Evolutionary conservation across 1,140 invertebrate genomes (phyloP).

Genomic region (Danaus melanippus): DNA sequence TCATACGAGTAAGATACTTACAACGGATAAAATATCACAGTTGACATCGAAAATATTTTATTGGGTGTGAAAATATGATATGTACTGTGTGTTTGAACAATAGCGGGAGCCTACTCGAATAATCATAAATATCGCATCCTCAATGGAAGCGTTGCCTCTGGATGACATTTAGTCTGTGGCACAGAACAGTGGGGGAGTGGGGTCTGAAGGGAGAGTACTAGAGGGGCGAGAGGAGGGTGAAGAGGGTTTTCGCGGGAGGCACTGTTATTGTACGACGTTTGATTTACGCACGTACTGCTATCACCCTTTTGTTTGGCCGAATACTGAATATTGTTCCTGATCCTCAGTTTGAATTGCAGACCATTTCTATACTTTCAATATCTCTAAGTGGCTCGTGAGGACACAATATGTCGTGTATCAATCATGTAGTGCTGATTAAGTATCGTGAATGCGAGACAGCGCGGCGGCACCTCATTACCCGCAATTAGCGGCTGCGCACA

Average conservation of each 20-base stretch:
- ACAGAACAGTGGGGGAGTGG: too few relatives aligned
- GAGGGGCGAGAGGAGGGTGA: constrained; percentile 32
- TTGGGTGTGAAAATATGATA: too few relatives aligned
- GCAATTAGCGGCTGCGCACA: constrained; percentile 64
- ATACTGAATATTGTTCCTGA: constrained; percentile 36
- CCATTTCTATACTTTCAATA: constrained; percentile 1
- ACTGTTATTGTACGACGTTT: constrained; percentile 66
- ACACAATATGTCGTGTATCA: constrained; percentile 2
- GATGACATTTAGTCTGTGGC: too few relatives aligned
- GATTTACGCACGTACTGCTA: constrained; percentile 67
- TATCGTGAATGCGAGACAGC: constrained; percentile 12
- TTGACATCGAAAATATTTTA: too few relatives aligned
- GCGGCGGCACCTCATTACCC: constrained; percentile 47
- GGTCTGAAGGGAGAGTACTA: too few relatives aligned
- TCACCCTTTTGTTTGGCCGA: constrained; percentile 64
- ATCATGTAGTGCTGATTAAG: constrained; percentile 10
- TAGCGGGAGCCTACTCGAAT: too few relatives aligned
- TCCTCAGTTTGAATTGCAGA: constrained; percentile 14
- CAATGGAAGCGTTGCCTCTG: too few relatives aligned
- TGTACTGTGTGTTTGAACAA: too few relatives aligned
- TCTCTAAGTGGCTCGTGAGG: not conserved
- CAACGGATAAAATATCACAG: too few relatives aligned
- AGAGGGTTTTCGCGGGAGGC: constrained; percentile 44
- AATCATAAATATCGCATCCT: too few relatives aligned
- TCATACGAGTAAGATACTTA: too few relatives aligned